A percentile compares a stretch with the other conserved stretches of the same genome.
Conservation (phyloP, 2,888 invertebrate genomes). For the Drosophila fungiperda region DNA sequence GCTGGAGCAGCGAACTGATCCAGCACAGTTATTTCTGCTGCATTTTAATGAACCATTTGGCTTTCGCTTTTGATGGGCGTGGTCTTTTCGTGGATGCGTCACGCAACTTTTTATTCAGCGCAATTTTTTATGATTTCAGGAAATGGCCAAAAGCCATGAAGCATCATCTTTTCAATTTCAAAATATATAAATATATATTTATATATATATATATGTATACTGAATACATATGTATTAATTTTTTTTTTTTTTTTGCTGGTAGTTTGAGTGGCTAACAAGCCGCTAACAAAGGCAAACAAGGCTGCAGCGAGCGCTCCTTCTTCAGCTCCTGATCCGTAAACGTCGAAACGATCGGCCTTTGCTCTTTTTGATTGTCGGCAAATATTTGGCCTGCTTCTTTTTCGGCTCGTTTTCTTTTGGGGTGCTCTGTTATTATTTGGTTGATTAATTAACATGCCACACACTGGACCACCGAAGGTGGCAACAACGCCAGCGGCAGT, state of each 20-base stretch:
- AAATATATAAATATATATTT: constrained; percentile 6
- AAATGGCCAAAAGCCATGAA: constrained; percentile 77
- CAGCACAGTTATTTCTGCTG: constrained; percentile 46
- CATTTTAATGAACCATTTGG: constrained; percentile 54
- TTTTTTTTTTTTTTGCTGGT: constrained; percentile 22
- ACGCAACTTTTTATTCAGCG: constrained; percentile 56
- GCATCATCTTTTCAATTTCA: constrained; percentile 67
- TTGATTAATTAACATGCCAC: constrained; percentile 80
- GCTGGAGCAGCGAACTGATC: constrained; percentile 26
- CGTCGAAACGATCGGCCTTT: constrained; percentile 23
- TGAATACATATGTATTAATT: background rate
- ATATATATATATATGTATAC: background rate
- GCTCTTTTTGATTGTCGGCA: constrained; percentile 68
- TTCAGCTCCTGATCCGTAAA: constrained; percentile 59
- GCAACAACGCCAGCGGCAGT: constrained; percentile 35
- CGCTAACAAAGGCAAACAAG: constrained; percentile 74
- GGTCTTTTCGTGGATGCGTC: constrained; percentile 69
- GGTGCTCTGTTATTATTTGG: constrained; percentile 70
- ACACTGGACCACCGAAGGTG: constrained; percentile 72
- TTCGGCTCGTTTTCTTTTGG: constrained; percentile 58
- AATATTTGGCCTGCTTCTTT: constrained; percentile 64
- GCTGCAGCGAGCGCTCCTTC: constrained; percentile 29
- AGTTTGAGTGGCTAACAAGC: constrained; percentile 73
- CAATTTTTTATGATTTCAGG: constrained; percentile 73
- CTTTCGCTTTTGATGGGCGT: constrained; percentile 64